Base-by-base conservation (phyloP, 2,888 invertebrate genomes). In the Rhagium mordax region DNA sequence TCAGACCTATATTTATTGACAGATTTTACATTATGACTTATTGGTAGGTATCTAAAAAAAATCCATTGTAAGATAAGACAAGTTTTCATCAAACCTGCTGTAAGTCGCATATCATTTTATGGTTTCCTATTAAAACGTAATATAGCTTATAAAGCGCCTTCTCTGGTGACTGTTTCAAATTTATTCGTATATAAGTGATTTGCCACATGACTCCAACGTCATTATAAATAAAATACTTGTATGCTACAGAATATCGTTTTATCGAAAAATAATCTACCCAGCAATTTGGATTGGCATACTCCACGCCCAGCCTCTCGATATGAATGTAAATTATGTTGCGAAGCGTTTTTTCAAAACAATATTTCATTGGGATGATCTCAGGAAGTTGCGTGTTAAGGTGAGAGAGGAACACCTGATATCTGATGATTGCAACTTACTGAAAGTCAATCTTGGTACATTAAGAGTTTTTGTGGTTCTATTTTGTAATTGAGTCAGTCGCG, bases 211-310 rank as follows among this genome's bases (percentile, higher is more conserved):
- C 61, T 8, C 15, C 41, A 41, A 61, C 18, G 3, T 41, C 61
- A 27, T 33, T 29, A 33, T 59, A 59, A 27, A 59, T 24, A 33
- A 61, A 29, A 29, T 60, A 41, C n/a, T n/a, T n/a, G n/a, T 33
- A 18, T 24, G 5, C 47, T 33, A 27, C 13, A 41, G 49, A 51
- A 20, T 47, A 59, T 41, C 20, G 55, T 41, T 70, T 74, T 71
- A 71, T 71, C 71, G 70, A 74, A 67, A 61, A 72, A 72, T 75
- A 75, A 75, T 75, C 64, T 66, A 57, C n/a, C 70, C 18, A 47
- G 67, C 65, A 60, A 72, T 70, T 69, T 61, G 59, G 74, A n/a
- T 57, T 55, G 48, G 62, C 24, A 13, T 20, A 13, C 59, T 61
- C 55, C 64, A 64, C 62, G 70, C 66, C 66, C 21, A 20, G 27